Conservation (phyloP, 2,113 vertebrate genomes). For the Excalfactoria chinensis region DNA sequence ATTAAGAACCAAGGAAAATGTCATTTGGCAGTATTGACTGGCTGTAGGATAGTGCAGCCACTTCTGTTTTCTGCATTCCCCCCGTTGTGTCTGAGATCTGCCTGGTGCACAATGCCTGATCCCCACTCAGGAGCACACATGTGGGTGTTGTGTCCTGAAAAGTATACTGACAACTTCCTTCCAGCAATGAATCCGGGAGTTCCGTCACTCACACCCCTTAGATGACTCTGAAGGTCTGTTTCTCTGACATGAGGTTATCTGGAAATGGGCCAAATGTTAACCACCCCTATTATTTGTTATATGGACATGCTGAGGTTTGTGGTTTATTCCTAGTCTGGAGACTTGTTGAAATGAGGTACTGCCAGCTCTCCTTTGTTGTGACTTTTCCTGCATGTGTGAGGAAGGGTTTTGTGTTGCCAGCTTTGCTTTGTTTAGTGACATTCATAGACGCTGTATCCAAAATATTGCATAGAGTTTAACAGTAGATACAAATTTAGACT, state of each 20-base stretch:
- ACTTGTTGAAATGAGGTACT: not conserved
- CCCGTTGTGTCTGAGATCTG: not conserved
- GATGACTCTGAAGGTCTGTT: not conserved
- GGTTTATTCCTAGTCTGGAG: not conserved
- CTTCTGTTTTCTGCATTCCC: not conserved
- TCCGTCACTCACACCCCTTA: not conserved
- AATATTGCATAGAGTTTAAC: not conserved
- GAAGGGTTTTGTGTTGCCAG: not conserved
- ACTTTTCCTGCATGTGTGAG: not conserved
- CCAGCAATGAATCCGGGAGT: not conserved
- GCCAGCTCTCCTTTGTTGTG: not conserved
- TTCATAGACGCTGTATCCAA: not conserved
- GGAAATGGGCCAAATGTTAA: not conserved
- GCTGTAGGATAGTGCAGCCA: not conserved
- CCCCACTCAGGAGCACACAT: fast-evolving
- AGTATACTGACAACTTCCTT: not conserved
- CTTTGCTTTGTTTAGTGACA: not conserved
- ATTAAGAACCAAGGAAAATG: not conserved
- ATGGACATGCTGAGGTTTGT: not conserved
- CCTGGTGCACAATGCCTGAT: not conserved
- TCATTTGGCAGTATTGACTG: not conserved
- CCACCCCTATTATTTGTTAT: not conserved
- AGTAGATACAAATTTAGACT: not conserved
- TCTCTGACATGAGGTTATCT: not conserved
- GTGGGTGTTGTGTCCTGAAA: not conserved